A percentile compares a stretch with the other conserved stretches of the same genome.
phyloP scores from a whole-genome alignment of 1,140 invertebrate genomes.

The Drosophila equinoxialis region DNA sequence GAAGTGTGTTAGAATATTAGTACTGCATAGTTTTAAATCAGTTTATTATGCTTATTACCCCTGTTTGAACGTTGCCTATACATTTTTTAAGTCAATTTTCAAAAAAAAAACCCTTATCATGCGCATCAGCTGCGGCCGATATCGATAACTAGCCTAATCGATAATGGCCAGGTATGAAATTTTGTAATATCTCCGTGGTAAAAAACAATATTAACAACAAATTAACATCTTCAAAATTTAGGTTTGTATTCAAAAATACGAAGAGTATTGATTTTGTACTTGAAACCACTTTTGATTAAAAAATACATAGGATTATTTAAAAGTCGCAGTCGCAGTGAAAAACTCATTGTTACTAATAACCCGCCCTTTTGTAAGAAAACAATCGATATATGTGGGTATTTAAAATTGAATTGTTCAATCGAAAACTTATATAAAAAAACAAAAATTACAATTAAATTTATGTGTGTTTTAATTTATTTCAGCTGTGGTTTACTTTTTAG shows the following conservation, averaged over 20 bases:
- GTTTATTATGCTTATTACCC: conserved; percentile 35
- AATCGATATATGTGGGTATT: conserved; percentile 1
- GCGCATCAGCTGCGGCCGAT: conserved; percentile 55
- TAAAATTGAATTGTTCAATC: conserved; percentile 4
- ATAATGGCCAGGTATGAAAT: background rate
- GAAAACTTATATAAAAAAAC: conserved; percentile 54
- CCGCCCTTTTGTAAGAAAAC: background rate
- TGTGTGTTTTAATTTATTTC: conserved; percentile 55
- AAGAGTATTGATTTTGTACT: no score
- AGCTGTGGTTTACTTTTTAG: conserved; percentile 62
- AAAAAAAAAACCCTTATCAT: conserved; percentile 51
- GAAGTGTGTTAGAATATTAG: background rate
- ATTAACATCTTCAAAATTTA: no score
- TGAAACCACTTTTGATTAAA: no score
- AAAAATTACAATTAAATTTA: conserved; percentile 48
- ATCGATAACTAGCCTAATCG: background rate
- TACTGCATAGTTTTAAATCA: background rate
- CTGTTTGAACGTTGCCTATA: conserved; percentile 34
- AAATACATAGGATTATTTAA: background rate
- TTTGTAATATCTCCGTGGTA: no score
- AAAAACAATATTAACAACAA: no score
- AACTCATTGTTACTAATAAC: background rate
- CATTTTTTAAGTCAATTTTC: conserved; percentile 70
- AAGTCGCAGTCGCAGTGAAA: background rate
- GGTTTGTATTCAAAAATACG: no score